Evolutionary conservation across 2,113 vertebrate species (phyloP).

Genomic region (Tupaia chinensis): DNA sequence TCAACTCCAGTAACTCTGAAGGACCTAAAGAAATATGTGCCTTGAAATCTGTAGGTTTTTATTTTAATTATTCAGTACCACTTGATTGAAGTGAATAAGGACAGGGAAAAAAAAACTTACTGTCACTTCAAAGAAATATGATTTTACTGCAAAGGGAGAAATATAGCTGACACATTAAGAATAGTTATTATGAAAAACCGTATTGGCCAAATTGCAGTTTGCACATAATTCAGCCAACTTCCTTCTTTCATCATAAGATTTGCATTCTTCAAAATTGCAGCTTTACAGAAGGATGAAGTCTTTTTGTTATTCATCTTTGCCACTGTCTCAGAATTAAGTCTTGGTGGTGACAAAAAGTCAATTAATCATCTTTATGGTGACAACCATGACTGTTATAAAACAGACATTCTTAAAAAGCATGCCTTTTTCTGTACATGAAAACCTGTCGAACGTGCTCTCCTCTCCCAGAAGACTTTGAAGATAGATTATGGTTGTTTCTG

Average conservation of each 20-base stretch:
- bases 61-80: neutral
- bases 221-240: slow-evolving; percentile 52
- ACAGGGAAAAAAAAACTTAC: slow-evolving; percentile 3
- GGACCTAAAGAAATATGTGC: neutral
- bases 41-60: neutral
- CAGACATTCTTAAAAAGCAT: slow-evolving; percentile 77
- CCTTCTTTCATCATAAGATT: slow-evolving; percentile 67
- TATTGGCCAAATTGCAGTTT: slow-evolving; percentile 60
- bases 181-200: slow-evolving; percentile 63
- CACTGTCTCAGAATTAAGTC: slow-evolving; percentile 77
- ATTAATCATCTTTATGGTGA: slow-evolving; percentile 84
- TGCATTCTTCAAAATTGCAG: slow-evolving; percentile 76
- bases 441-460: slow-evolving; percentile 40
- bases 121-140: slow-evolving; percentile 68
- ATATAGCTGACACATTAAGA: slow-evolving; percentile 60
- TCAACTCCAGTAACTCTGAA: neutral
- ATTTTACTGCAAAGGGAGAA: slow-evolving; percentile 29
- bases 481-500: slow-evolving; percentile 12
- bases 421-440: slow-evolving; percentile 60
- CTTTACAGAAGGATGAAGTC: slow-evolving; percentile 68
- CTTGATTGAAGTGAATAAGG: slow-evolving; percentile 7
- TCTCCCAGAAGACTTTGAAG: neutral
- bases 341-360: slow-evolving; percentile 78
- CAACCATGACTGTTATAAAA: slow-evolving; percentile 81
- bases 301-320: slow-evolving; percentile 77